Conservation (phyloP, 2,113 vertebrate species). For the Synodontis membranacea region DNA sequence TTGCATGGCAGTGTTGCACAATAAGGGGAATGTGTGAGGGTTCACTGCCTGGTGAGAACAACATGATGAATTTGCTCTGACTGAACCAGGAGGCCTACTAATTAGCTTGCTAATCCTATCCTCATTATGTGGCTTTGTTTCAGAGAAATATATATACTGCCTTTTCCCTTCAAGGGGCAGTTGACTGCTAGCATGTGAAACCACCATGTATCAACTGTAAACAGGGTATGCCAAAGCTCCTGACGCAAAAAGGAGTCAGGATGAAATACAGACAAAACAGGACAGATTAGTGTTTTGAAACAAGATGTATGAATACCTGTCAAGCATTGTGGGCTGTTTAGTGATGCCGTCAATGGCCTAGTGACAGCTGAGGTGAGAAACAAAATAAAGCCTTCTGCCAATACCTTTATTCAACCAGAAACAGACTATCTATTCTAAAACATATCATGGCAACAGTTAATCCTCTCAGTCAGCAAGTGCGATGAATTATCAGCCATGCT, state of each 20-base stretch:
- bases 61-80: constrained; percentile 66
- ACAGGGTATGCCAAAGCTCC: constrained; percentile 2
- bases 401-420: constrained; percentile 25
- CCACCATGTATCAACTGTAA: constrained; percentile 22
- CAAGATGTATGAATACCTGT: constrained; percentile 2
- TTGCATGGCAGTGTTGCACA: constrained; percentile 70
- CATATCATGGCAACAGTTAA: constrained; percentile 30
- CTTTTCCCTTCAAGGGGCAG: constrained; percentile 49
- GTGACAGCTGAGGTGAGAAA: background rate
- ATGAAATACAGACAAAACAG: constrained; percentile 27
- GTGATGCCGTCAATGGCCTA: constrained; percentile 8
- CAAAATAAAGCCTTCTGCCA: constrained; percentile 4
- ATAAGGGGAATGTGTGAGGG: constrained; percentile 60
- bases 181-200: constrained; percentile 13
- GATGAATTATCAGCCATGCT: constrained; percentile 35
- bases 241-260: background rate
- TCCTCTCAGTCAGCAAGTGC: constrained; percentile 40
- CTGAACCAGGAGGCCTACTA: constrained; percentile 65
- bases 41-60: constrained; percentile 60
- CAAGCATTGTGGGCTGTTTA: background rate
- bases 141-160: constrained; percentile 53
- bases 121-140: constrained; percentile 71
- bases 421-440: constrained; percentile 23
- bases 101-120: constrained; percentile 73
- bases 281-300: constrained; percentile 14